Conservation (phyloP, 2,888 invertebrate genomes). For the Smittia sp. region DNA sequence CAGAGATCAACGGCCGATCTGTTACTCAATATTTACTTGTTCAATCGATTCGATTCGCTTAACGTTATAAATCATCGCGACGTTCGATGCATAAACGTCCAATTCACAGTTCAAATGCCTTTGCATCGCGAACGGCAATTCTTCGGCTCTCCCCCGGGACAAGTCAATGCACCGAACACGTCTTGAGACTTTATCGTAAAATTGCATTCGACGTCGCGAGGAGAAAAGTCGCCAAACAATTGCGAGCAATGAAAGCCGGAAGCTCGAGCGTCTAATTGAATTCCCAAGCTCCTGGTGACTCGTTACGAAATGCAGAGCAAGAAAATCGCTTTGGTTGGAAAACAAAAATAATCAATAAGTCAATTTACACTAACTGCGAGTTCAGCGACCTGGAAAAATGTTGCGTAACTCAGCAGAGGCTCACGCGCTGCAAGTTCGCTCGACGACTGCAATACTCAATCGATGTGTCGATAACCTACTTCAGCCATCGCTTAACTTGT, state of each 20-base stretch:
- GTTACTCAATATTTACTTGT: constrained; percentile 5
- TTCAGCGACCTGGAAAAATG: constrained; percentile 8
- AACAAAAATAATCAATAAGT: constrained; percentile 17
- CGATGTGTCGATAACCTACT: background rate
- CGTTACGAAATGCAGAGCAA: background rate
- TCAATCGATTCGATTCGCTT: background rate
- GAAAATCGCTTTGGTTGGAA: background rate
- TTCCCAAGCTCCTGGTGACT: background rate
- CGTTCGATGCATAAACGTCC: background rate
- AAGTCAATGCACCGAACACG: constrained; percentile 2
- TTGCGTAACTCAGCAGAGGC: constrained; percentile 25
- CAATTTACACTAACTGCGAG: background rate
- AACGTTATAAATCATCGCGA: background rate
- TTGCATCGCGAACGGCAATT: background rate
- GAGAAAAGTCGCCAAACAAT: constrained; percentile 14
- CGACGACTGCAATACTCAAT: background rate
- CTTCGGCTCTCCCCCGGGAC: no score
- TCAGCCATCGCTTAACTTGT: background rate
- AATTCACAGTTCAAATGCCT: constrained; percentile 25
- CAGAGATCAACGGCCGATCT: background rate
- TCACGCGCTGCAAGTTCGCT: background rate
- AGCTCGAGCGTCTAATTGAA: background rate
- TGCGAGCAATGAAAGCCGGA: constrained; percentile 6
- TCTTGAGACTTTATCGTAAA: background rate
- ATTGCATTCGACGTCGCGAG: background rate